Evolutionary conservation across 2,888 invertebrate species (phyloP), one percentile per base, ranked within the genome.

Genomic region (Mesochorus sp.): DNA sequence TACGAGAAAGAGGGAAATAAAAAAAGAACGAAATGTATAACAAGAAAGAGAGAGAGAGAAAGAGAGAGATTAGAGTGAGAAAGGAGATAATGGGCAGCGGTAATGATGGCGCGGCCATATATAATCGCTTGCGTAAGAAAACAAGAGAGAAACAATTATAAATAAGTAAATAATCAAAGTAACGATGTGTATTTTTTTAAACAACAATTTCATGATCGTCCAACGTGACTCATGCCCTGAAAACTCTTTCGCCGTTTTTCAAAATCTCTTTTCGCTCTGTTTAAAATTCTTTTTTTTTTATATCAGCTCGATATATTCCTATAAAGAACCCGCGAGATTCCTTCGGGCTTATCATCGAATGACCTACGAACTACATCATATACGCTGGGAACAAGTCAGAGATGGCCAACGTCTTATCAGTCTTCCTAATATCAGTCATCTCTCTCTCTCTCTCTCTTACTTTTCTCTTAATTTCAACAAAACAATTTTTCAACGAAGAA

Each of bases 281-380:
- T 62, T n/a, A 6, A 14, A 31, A 10, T 34, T 47, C 42, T 47
- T 55, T 47, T 61, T 19, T 21, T 31, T 12, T 19, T 8, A 55
- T 31, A 17, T 70, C 70, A 34, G 19, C 47, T 57, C 47, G 21
- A n/a, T n/a, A n/a, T 39, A 14, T 28, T 31, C n/a, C 26, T 6
- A 44, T n/a, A n/a, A 47, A 39, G 17, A 61, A 72, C 17, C n/a
- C n/a, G n/a, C 44, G 53, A 47, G 44, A 66, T 72, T 72, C 24
- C 17, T 49, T 10, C 17, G 49, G 21, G 24, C 39, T 73, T 81
- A 82, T 80, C 82, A 49, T 49, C 19, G 37, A 34, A 42, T 79
- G 80, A 83, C 83, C 81, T 76, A 62, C 71, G 80, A 80, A 79
- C 80, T 70, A 44, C 21, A 17, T 55, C 53, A 24, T 53, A 44